Evolutionary conservation across 1,140 invertebrate species (phyloP).

Genomic region (Drosophila subobscura): DNA sequence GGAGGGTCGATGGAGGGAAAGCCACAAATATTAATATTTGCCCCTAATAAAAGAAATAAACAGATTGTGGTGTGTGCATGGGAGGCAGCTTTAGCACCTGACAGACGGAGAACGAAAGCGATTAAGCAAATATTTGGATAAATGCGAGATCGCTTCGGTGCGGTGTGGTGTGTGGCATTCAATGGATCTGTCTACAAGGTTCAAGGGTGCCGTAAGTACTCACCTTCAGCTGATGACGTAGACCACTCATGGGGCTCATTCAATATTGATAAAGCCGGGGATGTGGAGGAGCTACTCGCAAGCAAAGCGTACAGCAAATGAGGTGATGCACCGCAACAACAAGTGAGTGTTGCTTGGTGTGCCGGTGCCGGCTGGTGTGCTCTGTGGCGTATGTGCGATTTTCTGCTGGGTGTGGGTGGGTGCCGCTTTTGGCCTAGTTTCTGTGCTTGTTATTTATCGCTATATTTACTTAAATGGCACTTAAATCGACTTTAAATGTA

Average conservation of each 20-base stretch:
- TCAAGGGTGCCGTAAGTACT: slow-evolving; percentile 47
- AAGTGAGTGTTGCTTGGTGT: slow-evolving; percentile 23
- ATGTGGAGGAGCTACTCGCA: slow-evolving; percentile 12
- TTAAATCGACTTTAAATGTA: slow-evolving; percentile 26
- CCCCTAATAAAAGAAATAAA: slow-evolving; percentile 47
- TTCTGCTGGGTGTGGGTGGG: slow-evolving; percentile 39
- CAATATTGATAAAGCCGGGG: slow-evolving; percentile 43
- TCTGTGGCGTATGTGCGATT: slow-evolving; percentile 67
- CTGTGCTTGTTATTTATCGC: slow-evolving; percentile 7
- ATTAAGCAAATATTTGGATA: slow-evolving; percentile 76
- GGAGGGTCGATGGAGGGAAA: neutral
- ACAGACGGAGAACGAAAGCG: slow-evolving; percentile 34
- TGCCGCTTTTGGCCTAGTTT: slow-evolving; percentile 57
- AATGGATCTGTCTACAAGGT: neutral
- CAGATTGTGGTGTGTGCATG: slow-evolving; percentile 20
- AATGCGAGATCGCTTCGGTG: slow-evolving; percentile 30
- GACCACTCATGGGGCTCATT: slow-evolving; percentile 83
- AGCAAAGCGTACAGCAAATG: slow-evolving; percentile 8
- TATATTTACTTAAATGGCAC: slow-evolving; percentile 34
- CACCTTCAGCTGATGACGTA: slow-evolving; percentile 81
- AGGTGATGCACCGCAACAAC: slow-evolving; percentile 5
- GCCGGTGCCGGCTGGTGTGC: slow-evolving; percentile 27
- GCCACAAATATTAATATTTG: slow-evolving; percentile 52
- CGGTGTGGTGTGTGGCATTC: slow-evolving; percentile 12
- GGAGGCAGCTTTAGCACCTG: slow-evolving; percentile 41